Percentiles rank a stretch among this genome's conserved stretches.
Evolutionary conservation across 2,113 vertebrate genomes (phyloP).

Genomic region (Leucopsar rothschildi): DNA sequence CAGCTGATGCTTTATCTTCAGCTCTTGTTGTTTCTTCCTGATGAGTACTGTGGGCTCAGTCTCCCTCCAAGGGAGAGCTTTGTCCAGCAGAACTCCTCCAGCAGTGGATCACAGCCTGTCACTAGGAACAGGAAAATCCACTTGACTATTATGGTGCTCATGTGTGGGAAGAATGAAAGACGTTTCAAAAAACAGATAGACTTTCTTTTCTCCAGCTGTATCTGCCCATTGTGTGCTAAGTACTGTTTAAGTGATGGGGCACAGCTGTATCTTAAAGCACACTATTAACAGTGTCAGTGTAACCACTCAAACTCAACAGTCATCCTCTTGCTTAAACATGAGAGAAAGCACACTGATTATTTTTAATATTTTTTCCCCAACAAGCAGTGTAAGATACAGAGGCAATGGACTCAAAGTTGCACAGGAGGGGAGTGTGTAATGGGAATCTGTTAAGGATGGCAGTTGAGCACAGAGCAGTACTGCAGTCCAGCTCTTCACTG

Average conservation of each 20-base stretch:
- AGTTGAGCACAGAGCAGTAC: neutral
- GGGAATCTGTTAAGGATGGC: neutral
- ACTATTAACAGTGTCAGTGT: neutral
- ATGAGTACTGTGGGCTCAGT: accelerated
- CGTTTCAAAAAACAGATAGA: neutral
- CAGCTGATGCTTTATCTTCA: neutral
- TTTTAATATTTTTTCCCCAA: neutral
- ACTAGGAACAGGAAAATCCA: neutral
- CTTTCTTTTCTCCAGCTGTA: neutral
- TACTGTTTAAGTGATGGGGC: neutral
- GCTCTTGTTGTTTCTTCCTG: neutral
- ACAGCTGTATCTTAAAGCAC: neutral
- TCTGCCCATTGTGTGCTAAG: accelerated
- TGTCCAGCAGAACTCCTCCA: neutral
- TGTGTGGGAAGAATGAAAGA: neutral
- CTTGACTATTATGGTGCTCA: neutral
- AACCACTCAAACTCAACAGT: neutral
- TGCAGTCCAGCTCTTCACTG: neutral
- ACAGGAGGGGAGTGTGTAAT: accelerated
- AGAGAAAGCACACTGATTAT: neutral
- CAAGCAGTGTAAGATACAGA: neutral
- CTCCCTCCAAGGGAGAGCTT: neutral
- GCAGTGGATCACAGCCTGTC: neutral
- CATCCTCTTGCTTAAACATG: neutral
- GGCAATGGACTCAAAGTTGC: neutral